These are phyloP conservation scores for Drosophila burlai DNA, from an alignment of 1,140 invertebrate species.

Conservation along the genomic window DNA sequence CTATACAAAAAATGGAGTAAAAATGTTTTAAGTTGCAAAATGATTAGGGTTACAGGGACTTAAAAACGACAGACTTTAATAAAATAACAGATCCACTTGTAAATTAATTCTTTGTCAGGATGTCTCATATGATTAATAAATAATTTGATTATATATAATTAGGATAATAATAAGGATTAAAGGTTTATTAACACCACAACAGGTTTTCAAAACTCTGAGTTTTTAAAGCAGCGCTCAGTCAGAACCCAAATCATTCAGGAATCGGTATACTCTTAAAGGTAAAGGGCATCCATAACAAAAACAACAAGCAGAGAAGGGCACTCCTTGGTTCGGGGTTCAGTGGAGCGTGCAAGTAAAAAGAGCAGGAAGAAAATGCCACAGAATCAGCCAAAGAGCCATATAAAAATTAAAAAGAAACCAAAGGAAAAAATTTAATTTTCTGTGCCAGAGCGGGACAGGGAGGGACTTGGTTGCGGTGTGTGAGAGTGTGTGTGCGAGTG, in stretches of 20 bases:
- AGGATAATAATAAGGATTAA: no score
- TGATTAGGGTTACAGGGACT: neutral
- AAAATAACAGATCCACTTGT: neutral
- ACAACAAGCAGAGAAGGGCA: constrained; percentile 26
- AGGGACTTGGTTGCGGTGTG: constrained; percentile 5
- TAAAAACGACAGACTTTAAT: no score
- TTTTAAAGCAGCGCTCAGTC: no score
- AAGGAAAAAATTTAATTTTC: constrained; percentile 69
- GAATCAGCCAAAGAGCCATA: constrained; percentile 70
- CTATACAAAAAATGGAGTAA: neutral
- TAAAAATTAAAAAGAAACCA: constrained; percentile 70
- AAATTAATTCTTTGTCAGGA: neutral
- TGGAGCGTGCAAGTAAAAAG: constrained; percentile 63
- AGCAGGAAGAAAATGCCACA: constrained; percentile 76
- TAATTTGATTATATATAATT: neutral
- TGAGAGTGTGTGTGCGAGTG: constrained; percentile 51
- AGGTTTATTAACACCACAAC: neutral
- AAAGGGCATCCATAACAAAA: constrained; percentile 12
- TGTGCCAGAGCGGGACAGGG: constrained; percentile 45
- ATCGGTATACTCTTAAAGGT: neutral
- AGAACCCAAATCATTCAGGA: neutral
- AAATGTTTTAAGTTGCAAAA: neutral
- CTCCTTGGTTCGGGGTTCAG: constrained; percentile 59
- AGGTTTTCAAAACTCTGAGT: no score
- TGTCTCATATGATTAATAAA: neutral